phyloP scores from a whole-genome alignment of 92 coral and sea anemone species.

The Blastomussa wellsi region DNA sequence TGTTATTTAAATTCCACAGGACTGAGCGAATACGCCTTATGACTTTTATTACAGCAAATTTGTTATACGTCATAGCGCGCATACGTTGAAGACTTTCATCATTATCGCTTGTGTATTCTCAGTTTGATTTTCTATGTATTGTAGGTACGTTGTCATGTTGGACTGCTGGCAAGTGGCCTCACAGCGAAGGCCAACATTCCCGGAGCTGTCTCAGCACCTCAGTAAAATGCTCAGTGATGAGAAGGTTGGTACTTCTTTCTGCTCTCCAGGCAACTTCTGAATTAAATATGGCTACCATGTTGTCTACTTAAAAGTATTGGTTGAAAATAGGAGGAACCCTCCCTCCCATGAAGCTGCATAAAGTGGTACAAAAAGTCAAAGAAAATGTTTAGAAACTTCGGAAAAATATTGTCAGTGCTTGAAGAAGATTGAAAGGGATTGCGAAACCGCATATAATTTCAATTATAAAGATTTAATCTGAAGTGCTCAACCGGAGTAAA shows the following conservation, averaged over 20 bases:
- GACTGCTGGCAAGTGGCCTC: conserved; percentile 99
- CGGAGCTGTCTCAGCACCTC: conserved; percentile 86
- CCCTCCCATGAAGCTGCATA: not conserved
- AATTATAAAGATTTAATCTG: no score
- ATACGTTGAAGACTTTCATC: no score
- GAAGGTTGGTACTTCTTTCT: conserved; percentile 55
- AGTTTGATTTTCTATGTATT: not conserved
- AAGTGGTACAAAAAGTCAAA: not conserved
- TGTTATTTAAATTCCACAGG: no score
- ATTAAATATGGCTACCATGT: not conserved
- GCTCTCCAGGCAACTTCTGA: not conserved
- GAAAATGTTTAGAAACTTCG: not conserved
- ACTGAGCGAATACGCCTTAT: no score
- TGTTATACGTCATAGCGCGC: no score
- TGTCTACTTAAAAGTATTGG: not conserved
- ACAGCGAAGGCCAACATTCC: conserved; percentile 89
- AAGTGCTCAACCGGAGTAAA: no score
- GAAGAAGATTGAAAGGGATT: not conserved
- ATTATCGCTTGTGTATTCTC: no score
- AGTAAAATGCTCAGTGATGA: conserved; percentile 87
- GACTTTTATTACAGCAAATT: no score
- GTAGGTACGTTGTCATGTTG: conserved; percentile 82
- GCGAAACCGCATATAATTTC: not conserved
- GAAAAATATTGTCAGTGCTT: not conserved
- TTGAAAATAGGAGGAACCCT: no score